A percentile compares a stretch with the other conserved stretches of the same genome.
Conservation (phyloP, 2,113 vertebrate genomes). For the Hemichromis elongatus region DNA sequence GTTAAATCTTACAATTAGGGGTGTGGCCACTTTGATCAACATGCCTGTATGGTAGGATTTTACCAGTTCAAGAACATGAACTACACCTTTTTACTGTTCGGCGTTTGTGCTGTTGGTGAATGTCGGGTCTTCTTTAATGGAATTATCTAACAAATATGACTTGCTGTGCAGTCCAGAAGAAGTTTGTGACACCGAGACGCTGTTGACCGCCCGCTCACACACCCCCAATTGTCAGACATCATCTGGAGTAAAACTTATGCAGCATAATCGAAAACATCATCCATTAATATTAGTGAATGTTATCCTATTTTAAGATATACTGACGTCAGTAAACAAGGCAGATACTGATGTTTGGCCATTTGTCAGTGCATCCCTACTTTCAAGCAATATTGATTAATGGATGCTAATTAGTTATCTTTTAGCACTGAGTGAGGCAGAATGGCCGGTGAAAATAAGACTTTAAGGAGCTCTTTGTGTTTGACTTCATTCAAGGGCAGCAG, state of each 20-base stretch:
- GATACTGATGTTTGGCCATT: background rate
- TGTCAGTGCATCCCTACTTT: background rate
- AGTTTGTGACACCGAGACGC: background rate
- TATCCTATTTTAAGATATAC: background rate
- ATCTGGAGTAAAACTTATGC: background rate
- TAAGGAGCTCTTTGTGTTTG: slow-evolving; percentile 1
- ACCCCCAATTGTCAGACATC: background rate
- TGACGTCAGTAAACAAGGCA: background rate
- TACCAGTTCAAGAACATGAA: background rate
- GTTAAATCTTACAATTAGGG: background rate
- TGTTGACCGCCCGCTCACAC: background rate
- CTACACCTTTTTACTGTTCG: background rate
- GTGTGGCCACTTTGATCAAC: background rate
- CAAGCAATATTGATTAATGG: background rate
- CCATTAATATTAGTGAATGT: background rate
- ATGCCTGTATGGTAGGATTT: background rate
- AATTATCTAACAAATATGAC: background rate
- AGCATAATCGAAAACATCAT: background rate
- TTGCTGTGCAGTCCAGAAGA: background rate
- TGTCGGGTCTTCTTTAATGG: background rate
- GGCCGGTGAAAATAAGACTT: slow-evolving; percentile 2
- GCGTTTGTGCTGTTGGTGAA: background rate
- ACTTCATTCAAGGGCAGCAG: slow-evolving; percentile 33
- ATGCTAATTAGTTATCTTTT: background rate
- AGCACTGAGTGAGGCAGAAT: background rate